Conservation (phyloP, 1,140 invertebrate genomes). For the Batillaria attramentaria region DNA sequence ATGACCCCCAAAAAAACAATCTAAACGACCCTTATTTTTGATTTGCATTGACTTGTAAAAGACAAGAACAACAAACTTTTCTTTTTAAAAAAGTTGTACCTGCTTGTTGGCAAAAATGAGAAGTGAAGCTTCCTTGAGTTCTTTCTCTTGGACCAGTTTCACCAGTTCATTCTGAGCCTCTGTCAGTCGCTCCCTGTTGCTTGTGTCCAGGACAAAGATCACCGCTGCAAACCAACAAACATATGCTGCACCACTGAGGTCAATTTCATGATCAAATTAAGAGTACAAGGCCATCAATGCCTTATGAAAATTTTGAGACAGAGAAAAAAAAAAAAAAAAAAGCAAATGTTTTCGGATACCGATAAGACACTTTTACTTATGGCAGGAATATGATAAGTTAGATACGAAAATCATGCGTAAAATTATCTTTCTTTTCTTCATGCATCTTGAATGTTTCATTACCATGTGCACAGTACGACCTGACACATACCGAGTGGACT, state of each 20-base stretch:
- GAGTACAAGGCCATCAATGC: neutral
- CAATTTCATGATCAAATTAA: neutral
- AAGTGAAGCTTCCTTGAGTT: slow-evolving; percentile 96
- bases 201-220: slow-evolving; percentile 99
- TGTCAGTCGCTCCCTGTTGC: slow-evolving; percentile 95
- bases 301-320: neutral
- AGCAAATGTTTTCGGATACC: neutral
- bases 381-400: too few relatives aligned
- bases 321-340: neutral
- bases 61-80: neutral
- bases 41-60: too few relatives aligned
- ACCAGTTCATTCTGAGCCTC: slow-evolving; percentile 94
- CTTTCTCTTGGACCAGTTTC: slow-evolving; percentile 87
- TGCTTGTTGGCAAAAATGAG: slow-evolving; percentile 99
- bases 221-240: slow-evolving; percentile 73
- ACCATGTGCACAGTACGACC: too few relatives aligned
- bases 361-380: neutral
- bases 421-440: too few relatives aligned
- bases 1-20: too few relatives aligned
- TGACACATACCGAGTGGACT: too few relatives aligned
- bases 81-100: slow-evolving; percentile 42
- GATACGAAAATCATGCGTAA: too few relatives aligned
- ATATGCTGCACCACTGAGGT: neutral
- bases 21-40: too few relatives aligned
- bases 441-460: too few relatives aligned